Base-by-base conservation (phyloP, 2,888 invertebrate species). In the Andrena camellia region DNA sequence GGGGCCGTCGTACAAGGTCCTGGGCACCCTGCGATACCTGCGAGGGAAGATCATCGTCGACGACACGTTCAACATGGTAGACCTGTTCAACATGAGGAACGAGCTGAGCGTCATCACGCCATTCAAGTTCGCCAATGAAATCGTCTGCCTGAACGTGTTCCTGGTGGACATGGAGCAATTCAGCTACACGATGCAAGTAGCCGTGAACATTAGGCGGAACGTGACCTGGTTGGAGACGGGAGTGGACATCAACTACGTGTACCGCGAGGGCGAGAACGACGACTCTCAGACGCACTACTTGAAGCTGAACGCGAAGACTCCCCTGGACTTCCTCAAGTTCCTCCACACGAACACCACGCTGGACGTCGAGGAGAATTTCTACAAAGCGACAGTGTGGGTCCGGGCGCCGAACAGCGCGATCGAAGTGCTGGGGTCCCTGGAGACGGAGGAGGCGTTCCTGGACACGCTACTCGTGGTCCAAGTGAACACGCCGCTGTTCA, bases 401-500 rank as follows among this genome's bases (percentile, higher is more conserved):
- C 94, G 91, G 76, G 95, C 96, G 62, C 93, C 94, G 31, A 93
- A 94, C 74, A 95, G 95, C 69, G 92, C 92, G 77, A 93, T 96
- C 69, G 95, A 95, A 29, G 84, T 96, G 69, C 94, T 94, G 48
- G 95, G 95, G 33, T 94, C 94, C 26, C 91, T 95, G n/a, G 96
- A 96, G 95, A 91, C 96, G 26, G 96, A 97, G 73, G 96, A 96
- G 17, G 95, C 95, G 3, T 96, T 96, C 89, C 93, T 97, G 13
- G 96, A 97, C 86, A 95, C 96, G 0, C 95, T 95, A 0, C 94
- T 96, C 57, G 95, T 95, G 20, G 91, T 96, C n/a, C 95, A 96
- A 85, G 93, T 97, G 1, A 95, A 96, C 0, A 96, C 97, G 0
- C 95, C 96, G 0, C 95, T 95, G 69, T 94, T 97, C 26, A 95